Evolutionary conservation across 1,140 invertebrate genomes (phyloP).

Genomic region (Saxidomus purpurata): DNA sequence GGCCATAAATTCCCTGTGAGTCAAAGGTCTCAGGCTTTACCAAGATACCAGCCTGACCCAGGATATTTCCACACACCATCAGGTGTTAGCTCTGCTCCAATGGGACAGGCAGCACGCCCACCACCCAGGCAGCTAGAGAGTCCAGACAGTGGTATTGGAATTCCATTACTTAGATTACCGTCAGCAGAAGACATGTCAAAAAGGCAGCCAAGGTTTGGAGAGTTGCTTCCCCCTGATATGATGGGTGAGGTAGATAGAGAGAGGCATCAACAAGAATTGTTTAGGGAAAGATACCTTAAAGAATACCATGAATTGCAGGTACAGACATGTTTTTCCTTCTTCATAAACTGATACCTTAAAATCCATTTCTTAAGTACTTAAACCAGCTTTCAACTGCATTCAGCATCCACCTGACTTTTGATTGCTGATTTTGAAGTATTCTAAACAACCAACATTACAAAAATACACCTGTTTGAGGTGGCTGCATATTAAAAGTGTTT

Average conservation of each 20-base stretch:
- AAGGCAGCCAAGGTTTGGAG: constrained; percentile 69
- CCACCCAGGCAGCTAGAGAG: neutral
- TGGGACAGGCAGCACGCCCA: neutral
- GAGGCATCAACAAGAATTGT: constrained; percentile 66
- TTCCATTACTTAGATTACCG: constrained; percentile 70
- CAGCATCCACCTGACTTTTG: no score
- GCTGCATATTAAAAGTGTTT: no score
- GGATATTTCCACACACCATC: constrained; percentile 57
- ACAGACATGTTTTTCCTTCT: no score
- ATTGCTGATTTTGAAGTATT: no score
- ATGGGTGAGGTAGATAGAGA: constrained; percentile 66
- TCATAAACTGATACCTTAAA: no score
- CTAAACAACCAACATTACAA: no score
- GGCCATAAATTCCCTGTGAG: constrained; percentile 46
- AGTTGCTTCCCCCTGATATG: constrained; percentile 73
- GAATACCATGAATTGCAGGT: constrained; percentile 77
- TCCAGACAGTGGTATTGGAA: constrained; percentile 67
- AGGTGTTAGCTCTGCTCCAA: neutral
- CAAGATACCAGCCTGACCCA: constrained; percentile 19
- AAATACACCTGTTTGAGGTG: no score
- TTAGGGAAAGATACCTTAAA: constrained; percentile 70
- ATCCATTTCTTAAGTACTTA: no score
- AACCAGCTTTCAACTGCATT: no score
- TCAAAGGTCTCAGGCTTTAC: constrained; percentile 24
- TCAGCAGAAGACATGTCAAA: constrained; percentile 63